Percentiles rank a stretch among this genome's conserved stretches.
Conservation (phyloP, 2,888 invertebrate genomes). For the Saturnia pavonia region DNA sequence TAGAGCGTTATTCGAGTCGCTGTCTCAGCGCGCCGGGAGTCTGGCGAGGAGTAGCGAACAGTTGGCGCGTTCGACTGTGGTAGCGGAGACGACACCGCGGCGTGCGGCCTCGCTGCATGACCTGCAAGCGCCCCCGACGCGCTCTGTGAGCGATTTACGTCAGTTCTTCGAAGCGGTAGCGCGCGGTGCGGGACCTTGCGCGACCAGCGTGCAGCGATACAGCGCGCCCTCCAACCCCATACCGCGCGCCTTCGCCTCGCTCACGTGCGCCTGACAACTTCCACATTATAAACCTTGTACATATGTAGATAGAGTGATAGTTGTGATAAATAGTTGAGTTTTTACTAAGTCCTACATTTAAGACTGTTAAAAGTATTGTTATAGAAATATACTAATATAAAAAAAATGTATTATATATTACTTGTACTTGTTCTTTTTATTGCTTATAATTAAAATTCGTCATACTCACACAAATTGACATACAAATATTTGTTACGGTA, state of each 20-base stretch:
- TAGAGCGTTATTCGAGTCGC: constrained; percentile 85
- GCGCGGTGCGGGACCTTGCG: constrained; percentile 62
- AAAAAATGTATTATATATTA: constrained; percentile 61
- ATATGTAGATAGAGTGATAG: constrained; percentile 67
- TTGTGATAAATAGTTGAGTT: constrained; percentile 46
- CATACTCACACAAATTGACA: background rate
- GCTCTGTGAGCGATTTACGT: constrained; percentile 85
- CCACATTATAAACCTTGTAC: constrained; percentile 45
- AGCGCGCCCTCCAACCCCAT: constrained; percentile 63
- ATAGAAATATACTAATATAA: constrained; percentile 76
- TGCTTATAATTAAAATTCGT: background rate
- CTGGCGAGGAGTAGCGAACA: constrained; percentile 86
- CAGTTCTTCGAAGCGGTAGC: constrained; percentile 86
- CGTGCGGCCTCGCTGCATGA: constrained; percentile 86
- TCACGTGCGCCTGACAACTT: constrained; percentile 65
- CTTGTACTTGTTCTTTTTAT: constrained; percentile 24
- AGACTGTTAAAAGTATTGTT: constrained; percentile 82
- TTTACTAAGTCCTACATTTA: constrained; percentile 78
- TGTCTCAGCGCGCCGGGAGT: constrained; percentile 83
- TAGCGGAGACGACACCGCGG: constrained; percentile 75
- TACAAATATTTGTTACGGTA: background rate
- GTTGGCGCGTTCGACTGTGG: constrained; percentile 61
- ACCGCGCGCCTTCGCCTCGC: constrained; percentile 67
- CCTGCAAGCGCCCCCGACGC: constrained; percentile 77
- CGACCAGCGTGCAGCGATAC: constrained; percentile 56